Evolutionary conservation across 2,888 invertebrate species (phyloP).

Genomic region (Eupithecia exiguata): DNA sequence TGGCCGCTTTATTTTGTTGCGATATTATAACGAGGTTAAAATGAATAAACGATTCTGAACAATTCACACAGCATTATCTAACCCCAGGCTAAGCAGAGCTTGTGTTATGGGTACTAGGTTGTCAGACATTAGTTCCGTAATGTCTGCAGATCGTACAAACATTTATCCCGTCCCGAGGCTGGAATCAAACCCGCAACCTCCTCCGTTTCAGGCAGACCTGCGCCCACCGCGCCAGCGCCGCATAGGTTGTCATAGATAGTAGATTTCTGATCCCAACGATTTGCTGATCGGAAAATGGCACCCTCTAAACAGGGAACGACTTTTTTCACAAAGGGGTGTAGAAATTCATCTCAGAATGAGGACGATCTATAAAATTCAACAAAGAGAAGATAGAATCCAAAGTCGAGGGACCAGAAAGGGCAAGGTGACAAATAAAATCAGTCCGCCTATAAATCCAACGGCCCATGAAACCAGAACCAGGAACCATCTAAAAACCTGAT

Average conservation of each 20-base stretch:
- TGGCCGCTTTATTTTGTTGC: neutral
- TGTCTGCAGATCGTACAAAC: no score
- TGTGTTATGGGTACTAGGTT: no score
- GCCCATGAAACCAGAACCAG: slow-evolving; percentile 22
- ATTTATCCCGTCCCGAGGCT: no score
- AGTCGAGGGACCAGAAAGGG: slow-evolving; percentile 10
- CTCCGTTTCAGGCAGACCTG: no score
- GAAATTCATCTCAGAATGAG: neutral
- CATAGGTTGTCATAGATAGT: slow-evolving; percentile 4
- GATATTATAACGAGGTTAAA: neutral
- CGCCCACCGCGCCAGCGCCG: no score
- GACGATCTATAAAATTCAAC: slow-evolving; percentile 5
- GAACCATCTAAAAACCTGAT: slow-evolving; percentile 17
- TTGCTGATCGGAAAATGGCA: neutral
- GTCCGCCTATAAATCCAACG: slow-evolving; percentile 19
- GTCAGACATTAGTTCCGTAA: no score
- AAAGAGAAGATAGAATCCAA: slow-evolving; percentile 1
- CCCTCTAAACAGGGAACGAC: neutral
- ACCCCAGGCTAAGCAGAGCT: no score
- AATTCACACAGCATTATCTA: no score
- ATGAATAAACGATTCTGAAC: no score
- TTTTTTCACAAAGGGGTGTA: neutral
- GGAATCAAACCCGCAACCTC: no score
- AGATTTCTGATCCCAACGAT: neutral
- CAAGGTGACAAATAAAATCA: slow-evolving; percentile 21